phyloP scores from a whole-genome alignment of 2,797 vertebrate species.

The Liasis olivaceus region DNA sequence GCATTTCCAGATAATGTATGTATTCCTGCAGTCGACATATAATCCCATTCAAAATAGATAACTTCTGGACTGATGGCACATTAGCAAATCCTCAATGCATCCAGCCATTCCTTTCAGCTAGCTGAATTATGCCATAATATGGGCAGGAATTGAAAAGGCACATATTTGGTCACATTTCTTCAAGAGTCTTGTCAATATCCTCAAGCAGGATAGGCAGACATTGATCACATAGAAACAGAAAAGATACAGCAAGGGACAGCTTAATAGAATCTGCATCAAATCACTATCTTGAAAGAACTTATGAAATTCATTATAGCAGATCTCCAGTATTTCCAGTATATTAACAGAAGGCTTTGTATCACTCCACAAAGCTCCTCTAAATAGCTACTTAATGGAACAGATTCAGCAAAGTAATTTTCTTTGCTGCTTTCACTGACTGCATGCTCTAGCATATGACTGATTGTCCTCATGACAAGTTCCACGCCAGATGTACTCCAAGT shows the following conservation, averaged over 20 bases:
- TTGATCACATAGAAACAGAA: background rate
- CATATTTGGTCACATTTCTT: background rate
- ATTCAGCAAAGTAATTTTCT: too few species aligned
- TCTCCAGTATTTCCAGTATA: background rate
- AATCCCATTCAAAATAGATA: background rate
- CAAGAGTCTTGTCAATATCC: background rate
- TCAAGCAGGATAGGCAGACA: background rate
- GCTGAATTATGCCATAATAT: background rate
- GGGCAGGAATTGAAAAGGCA: background rate
- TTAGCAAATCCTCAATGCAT: background rate
- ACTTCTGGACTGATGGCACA: background rate
- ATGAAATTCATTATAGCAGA: background rate
- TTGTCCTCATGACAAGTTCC: background rate
- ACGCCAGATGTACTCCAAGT: background rate
- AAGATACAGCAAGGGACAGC: background rate
- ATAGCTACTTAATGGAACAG: background rate
- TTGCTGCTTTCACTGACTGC: too few species aligned
- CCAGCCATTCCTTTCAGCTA: background rate
- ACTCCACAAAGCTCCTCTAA: background rate
- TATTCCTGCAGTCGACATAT: background rate
- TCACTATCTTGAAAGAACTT: background rate
- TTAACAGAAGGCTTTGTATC: background rate
- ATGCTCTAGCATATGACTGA: too few species aligned
- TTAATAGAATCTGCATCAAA: background rate
- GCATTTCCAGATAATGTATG: background rate